These are phyloP conservation scores for Scaptomyza polygonia DNA, from an alignment of 2,888 invertebrate genomes.

Conservation along the genomic window DNA sequence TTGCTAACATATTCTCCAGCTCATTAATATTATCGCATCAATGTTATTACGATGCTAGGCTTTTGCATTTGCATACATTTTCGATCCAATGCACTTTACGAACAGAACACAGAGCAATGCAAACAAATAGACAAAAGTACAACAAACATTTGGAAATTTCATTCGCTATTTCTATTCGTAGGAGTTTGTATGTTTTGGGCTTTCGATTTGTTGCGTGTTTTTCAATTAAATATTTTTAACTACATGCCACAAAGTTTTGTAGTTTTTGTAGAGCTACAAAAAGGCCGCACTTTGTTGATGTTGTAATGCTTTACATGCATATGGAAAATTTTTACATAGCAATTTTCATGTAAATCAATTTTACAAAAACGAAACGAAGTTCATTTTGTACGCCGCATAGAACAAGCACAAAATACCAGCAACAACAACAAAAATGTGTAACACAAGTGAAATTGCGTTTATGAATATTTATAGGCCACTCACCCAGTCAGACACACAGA, in stretches of 20 bases:
- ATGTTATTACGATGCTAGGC: conserved; percentile 27
- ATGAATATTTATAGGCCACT: conserved; percentile 76
- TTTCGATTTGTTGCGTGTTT: conserved; percentile 54
- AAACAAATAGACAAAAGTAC: conserved; percentile 41
- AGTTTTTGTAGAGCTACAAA: no score
- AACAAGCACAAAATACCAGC: conserved; percentile 16
- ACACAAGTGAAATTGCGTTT: conserved; percentile 58
- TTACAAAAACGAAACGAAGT: conserved; percentile 65
- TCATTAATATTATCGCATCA: conserved; percentile 29
- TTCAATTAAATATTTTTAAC: conserved; percentile 78
- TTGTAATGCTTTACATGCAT: conserved; percentile 29
- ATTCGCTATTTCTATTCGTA: conserved; percentile 12
- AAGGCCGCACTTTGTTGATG: conserved; percentile 32
- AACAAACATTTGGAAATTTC: conserved; percentile 18
- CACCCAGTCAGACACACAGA: conserved; percentile 21
- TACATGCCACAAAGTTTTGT: conserved; percentile 41
- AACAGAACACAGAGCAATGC: conserved; percentile 41
- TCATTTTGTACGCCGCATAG: conserved; percentile 54
- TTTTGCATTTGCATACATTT: conserved; percentile 64
- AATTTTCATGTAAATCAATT: conserved; percentile 78
- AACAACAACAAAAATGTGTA: conserved; percentile 16
- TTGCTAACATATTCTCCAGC: not conserved
- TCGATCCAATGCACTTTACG: conserved; percentile 49
- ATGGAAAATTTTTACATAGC: conserved; percentile 49
- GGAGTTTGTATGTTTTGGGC: not conserved